Evolutionary conservation across 2,113 vertebrate genomes (phyloP).

Genomic region (Falcunculus frontatus): DNA sequence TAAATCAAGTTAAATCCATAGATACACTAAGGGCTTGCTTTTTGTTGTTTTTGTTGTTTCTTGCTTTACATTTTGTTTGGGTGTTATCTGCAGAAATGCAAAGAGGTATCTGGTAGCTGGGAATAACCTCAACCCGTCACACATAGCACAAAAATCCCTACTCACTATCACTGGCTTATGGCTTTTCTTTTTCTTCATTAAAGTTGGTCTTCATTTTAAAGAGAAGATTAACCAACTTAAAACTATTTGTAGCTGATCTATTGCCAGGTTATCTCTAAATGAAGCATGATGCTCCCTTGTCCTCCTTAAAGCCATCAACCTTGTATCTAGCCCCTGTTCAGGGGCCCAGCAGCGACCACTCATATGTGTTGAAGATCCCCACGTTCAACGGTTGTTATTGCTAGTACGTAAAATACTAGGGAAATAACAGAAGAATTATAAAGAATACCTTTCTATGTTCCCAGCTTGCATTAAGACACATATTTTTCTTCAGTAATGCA

Average conservation of each 20-base stretch:
- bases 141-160: rapidly evolving
- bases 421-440: neutral
- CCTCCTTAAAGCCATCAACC: neutral
- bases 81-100: neutral
- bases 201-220: neutral
- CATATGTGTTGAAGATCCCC: neutral
- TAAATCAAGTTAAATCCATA: neutral
- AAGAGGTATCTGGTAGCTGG: neutral
- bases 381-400: neutral
- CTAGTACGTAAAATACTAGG: neutral
- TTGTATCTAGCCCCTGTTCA: neutral
- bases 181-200: neutral
- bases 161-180: neutral
- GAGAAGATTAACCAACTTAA: neutral
- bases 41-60: neutral
- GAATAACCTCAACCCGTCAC: neutral
- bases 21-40: rapidly evolving
- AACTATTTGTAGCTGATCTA: neutral
- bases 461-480: neutral
- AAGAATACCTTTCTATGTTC: neutral
- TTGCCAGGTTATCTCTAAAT: neutral
- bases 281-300: neutral
- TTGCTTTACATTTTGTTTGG: neutral
- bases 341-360: neutral
- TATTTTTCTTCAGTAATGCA: neutral